Base-by-base conservation (phyloP, 1,140 invertebrate species). In the Gryon sp. region DNA sequence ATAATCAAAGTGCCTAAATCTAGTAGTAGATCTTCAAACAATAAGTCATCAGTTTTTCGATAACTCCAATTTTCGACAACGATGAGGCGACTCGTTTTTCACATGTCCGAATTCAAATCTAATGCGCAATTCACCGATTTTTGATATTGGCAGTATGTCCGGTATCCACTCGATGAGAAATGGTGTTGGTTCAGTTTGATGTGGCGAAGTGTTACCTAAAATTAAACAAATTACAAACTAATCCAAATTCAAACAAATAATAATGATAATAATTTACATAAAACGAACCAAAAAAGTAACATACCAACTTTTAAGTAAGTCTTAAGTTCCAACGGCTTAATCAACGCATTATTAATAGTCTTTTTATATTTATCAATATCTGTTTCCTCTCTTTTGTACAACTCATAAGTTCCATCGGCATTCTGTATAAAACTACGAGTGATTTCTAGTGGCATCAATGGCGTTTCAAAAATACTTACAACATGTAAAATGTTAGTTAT, bases 151-250 rank as follows among this genome's bases (percentile, higher is more conserved):
- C n/a, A 94, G 84, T 65, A 94, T 91, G 79, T 94, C 92, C 1
- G 93, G 93, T 73, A 93, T 94, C 93, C 93, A 95, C 84, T 95
- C 93, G 45, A 95, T 93, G 9, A 92, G 87, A 81, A 94, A 94
- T 34, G 93, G 93, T n/a, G 90, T 92, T 11, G 92, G 91, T 43
- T 92, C 91, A 40, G 90, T 90, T 82, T 92, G 91, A 75, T 92
- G 90, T 8, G 88, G 84, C 11, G 89, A 85, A 1, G 89, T 91
- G 70, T 90, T 91, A 46, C 92, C 92, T 92, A 55, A 8, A 86
- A 86, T 18, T 38, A 15, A 6, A 6, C 15, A 76, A 84, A 69
- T 4, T 11, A 36, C n/a, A 36, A 32, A n/a, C n/a, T n/a, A n/a
- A n/a, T n/a, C n/a, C n/a, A 32, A 32, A 32, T 5, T 32, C 30